Conservation (phyloP, 1,140 invertebrate species). For the Orussus abietinus region DNA sequence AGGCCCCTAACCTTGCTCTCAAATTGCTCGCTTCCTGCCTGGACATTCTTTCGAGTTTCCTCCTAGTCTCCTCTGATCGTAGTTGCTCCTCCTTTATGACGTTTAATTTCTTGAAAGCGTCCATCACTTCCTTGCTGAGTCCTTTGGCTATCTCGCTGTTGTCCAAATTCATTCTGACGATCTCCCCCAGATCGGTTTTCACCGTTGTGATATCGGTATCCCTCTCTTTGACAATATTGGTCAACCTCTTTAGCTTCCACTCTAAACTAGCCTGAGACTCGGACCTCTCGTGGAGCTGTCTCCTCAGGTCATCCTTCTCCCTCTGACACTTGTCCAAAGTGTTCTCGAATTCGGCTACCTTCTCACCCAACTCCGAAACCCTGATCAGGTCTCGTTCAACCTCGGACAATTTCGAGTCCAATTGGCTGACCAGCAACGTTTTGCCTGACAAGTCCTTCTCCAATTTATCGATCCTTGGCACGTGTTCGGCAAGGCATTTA, state of each 20-base stretch:
- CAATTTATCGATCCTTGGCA: slow-evolving; percentile 28
- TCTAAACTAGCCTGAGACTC: slow-evolving; percentile 27
- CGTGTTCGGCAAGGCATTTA: slow-evolving; percentile 23
- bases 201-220: slow-evolving; percentile 29
- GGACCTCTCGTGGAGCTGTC: slow-evolving; percentile 18
- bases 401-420: slow-evolving; percentile 21
- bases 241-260: slow-evolving; percentile 25
- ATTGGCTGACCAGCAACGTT: slow-evolving; percentile 15
- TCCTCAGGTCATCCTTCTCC: slow-evolving; percentile 23
- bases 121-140: slow-evolving; percentile 26
- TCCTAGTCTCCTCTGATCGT: slow-evolving; percentile 24
- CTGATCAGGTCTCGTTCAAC: slow-evolving; percentile 17
- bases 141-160: slow-evolving; percentile 25
- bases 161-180: slow-evolving; percentile 20
- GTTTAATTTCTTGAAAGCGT: slow-evolving; percentile 22
- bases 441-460: slow-evolving; percentile 25
- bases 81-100: slow-evolving; percentile 24
- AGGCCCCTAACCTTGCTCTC: slow-evolving; percentile 20
- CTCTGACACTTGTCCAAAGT: slow-evolving; percentile 18
- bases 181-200: slow-evolving; percentile 19
- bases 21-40: slow-evolving; percentile 28
- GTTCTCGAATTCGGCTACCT: slow-evolving; percentile 24
- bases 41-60: slow-evolving; percentile 24
- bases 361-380: slow-evolving; percentile 23
- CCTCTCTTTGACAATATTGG: slow-evolving; percentile 20